Conservation (phyloP, 2,797 vertebrate genomes). For the Acanthis flammea region DNA sequence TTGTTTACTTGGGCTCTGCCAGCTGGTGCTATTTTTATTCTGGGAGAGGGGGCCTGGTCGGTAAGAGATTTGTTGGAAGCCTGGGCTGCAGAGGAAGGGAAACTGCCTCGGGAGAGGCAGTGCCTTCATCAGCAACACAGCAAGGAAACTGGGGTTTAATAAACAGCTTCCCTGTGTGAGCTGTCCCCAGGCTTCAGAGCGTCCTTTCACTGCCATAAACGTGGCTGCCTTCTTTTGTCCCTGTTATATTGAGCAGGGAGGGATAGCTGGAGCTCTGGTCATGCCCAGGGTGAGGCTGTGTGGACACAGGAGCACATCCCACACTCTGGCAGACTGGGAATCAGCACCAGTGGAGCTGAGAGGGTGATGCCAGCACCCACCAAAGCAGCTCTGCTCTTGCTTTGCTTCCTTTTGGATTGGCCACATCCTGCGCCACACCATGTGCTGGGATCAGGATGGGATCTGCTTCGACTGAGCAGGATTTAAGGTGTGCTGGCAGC, state of each 20-base stretch:
- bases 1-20: constrained; percentile 7
- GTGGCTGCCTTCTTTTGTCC: not conserved
- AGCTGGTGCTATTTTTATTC: not conserved
- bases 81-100: not conserved
- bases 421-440: not conserved
- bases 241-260: not conserved
- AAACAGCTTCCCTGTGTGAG: not conserved
- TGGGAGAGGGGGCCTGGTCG: not conserved
- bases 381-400: not conserved
- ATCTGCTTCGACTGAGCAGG: not conserved
- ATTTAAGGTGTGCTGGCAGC: not conserved
- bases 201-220: not conserved
- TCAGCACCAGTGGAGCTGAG: not conserved
- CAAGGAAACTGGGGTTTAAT: not conserved
- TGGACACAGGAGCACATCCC: not conserved
- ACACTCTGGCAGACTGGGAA: not conserved
- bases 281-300: accelerated
- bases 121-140: not conserved
- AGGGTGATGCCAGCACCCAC: not conserved
- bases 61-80: not conserved
- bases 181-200: not conserved
- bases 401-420: not conserved
- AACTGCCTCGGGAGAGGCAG: not conserved
- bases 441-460: not conserved
- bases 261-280: not conserved